Conservation (phyloP, 2,888 invertebrate species). For the Halocaridina rubra region DNA sequence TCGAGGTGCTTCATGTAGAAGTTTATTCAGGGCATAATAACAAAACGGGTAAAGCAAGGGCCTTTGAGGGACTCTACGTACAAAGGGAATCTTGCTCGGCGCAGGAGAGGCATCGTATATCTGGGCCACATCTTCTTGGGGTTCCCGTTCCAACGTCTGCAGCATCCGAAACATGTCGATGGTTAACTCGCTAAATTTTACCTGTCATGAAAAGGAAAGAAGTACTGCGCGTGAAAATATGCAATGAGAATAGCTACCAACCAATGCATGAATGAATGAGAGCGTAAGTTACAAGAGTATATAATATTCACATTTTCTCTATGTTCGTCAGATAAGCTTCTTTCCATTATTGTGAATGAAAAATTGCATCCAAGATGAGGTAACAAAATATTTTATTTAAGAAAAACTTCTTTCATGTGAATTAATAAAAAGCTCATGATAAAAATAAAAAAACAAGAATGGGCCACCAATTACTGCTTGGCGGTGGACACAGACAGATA, state of each 20-base stretch:
- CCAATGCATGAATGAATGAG: neutral
- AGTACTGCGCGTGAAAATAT: neutral
- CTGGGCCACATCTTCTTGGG: conserved; percentile 83
- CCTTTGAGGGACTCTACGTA: too few species aligned
- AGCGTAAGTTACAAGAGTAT: neutral
- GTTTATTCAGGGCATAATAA: too few species aligned
- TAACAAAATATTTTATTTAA: too few species aligned
- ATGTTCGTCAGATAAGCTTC: neutral
- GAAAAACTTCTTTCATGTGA: too few species aligned
- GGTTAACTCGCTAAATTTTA: conserved; percentile 94
- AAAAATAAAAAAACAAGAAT: too few species aligned
- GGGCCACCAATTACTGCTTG: too few species aligned
- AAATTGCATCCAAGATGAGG: neutral
- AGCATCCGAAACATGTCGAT: conserved; percentile 98
- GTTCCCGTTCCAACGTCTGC: conserved; percentile 93
- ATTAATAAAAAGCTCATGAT: too few species aligned
- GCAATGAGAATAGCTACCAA: neutral
- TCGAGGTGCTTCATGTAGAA: too few species aligned
- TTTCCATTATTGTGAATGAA: neutral
- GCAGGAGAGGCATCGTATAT: conserved; percentile 79
- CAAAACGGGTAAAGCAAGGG: too few species aligned
- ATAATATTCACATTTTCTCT: neutral
- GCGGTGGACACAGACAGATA: too few species aligned
- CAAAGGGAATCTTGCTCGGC: conserved; percentile 77
- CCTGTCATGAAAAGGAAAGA: conserved; percentile 72